A percentile compares a stretch with the other conserved stretches of the same genome.
phyloP scores from a whole-genome alignment of 2,113 vertebrate species.

The Rynchops niger region DNA sequence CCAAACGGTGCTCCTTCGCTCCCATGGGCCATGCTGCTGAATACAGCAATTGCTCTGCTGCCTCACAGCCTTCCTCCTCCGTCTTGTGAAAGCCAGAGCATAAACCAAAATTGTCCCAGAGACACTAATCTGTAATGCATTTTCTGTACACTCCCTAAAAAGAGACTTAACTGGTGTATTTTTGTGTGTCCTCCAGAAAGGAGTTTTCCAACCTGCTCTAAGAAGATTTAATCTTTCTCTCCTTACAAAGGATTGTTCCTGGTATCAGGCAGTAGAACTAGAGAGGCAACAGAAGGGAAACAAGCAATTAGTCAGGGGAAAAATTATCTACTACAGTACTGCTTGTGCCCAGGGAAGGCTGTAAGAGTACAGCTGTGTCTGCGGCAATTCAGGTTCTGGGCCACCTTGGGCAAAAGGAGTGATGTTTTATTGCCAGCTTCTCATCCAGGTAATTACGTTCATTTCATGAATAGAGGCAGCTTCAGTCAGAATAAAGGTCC shows the following conservation, averaged over 20 bases:
- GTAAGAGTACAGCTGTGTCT: neutral
- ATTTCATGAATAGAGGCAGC: neutral
- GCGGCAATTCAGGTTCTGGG: neutral
- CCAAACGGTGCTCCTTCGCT: accelerated
- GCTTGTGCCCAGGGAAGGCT: neutral
- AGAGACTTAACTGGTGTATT: neutral
- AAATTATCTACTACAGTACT: neutral
- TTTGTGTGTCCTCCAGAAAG: neutral
- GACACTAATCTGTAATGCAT: neutral
- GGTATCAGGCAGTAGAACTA: neutral
- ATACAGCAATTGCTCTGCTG: neutral
- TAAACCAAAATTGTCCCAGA: neutral
- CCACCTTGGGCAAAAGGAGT: neutral
- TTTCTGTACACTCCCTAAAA: neutral
- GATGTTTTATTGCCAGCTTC: neutral
- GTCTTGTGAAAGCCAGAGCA: neutral
- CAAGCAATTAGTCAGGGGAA: neutral
- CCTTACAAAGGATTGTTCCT: neutral
- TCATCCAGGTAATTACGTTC: neutral
- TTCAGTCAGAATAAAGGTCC: neutral
- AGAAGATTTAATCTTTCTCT: neutral
- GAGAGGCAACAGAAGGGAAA: neutral
- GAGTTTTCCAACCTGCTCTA: neutral
- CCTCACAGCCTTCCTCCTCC: neutral
- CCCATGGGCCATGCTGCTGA: neutral